These are phyloP conservation scores for Mylabris sibirica DNA, from an alignment of 2,888 invertebrate species.

Conservation along the genomic window DNA sequence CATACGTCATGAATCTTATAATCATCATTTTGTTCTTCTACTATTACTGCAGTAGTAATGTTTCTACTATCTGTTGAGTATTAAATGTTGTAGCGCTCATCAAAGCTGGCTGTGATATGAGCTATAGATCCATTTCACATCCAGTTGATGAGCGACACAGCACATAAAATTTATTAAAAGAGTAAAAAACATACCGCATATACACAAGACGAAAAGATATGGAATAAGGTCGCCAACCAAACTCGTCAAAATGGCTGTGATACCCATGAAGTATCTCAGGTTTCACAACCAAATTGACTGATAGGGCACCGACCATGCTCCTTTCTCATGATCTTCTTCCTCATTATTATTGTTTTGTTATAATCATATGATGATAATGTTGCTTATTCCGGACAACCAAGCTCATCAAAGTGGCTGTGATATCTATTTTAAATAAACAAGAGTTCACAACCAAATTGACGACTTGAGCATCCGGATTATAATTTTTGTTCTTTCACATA, in stretches of 20 bases:
- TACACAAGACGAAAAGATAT: constrained; percentile 23
- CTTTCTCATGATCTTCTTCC: not conserved
- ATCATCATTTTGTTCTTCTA: not conserved
- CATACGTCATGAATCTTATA: constrained; percentile 46
- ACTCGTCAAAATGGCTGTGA: constrained; percentile 98
- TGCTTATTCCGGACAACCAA: constrained; percentile 63
- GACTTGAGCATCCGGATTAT: constrained; percentile 65
- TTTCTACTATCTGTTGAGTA: constrained; percentile 11
- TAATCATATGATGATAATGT: constrained; percentile 24
- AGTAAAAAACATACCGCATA: not conserved
- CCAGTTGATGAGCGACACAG: constrained; percentile 86
- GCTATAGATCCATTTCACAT: constrained; percentile 76
- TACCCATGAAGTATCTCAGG: constrained; percentile 69
- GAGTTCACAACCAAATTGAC: constrained; percentile 92
- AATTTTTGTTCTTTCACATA: constrained; percentile 6
- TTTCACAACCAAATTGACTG: constrained; percentile 85
- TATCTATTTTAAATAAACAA: constrained; percentile 72
- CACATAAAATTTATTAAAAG: constrained; percentile 34
- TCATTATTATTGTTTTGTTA: not conserved
- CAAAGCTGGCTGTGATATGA: constrained; percentile 99
- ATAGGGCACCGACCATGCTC: constrained; percentile 59
- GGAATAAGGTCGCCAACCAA: constrained; percentile 68
- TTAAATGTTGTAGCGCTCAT: constrained; percentile 77
- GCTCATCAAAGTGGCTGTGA: constrained; percentile 99
- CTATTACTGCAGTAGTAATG: not conserved